phyloP scores from a whole-genome alignment of 2,797 vertebrate genomes.

The Sebastes hubbsi region DNA sequence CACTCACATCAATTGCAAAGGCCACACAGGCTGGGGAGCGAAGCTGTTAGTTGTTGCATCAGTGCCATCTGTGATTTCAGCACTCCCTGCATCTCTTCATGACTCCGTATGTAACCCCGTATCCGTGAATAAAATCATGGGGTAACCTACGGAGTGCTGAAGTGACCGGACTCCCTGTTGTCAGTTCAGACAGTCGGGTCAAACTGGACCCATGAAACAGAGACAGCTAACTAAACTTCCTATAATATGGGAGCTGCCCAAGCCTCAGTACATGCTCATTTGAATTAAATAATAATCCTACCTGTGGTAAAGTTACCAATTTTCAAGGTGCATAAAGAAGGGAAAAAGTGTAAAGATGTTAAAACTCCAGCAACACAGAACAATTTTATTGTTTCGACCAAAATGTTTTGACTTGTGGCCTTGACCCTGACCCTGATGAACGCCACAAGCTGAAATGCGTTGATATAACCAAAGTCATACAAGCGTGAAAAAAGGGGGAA shows the following conservation, averaged over 20 bases:
- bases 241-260: background rate
- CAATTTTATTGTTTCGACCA: background rate
- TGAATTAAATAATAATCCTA: no score
- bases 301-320: no score
- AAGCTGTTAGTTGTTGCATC: background rate
- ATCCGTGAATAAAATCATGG: background rate
- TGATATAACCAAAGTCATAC: background rate
- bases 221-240: background rate
- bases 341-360: background rate
- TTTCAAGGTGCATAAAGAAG: background rate
- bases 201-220: background rate
- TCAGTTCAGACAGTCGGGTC: background rate
- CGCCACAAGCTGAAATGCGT: background rate
- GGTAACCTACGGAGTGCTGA: background rate
- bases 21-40: background rate
- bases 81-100: background rate
- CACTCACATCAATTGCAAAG: background rate
- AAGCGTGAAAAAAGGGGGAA: no score
- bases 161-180: background rate
- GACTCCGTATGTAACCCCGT: no score
- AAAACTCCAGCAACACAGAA: background rate
- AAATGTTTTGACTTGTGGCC: no score
- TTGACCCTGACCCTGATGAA: background rate
- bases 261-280: background rate
- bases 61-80: background rate